Evolutionary conservation across 1,140 invertebrate species (phyloP).

Genomic region (Camponotus floridanus): DNA sequence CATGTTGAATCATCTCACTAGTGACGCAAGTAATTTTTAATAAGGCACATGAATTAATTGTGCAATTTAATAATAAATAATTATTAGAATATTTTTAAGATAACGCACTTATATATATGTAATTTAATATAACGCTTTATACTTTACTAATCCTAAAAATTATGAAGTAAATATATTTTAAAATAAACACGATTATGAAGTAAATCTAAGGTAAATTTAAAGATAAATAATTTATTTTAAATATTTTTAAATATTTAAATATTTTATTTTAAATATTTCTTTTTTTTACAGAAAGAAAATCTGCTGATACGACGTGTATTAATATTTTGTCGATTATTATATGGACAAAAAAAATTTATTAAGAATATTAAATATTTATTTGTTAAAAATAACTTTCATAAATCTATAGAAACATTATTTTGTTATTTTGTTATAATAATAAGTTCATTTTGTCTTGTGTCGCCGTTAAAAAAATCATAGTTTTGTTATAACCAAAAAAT

Average conservation of each 20-base stretch:
- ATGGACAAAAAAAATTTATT: neutral
- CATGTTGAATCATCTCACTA: neutral
- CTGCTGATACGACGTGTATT: neutral
- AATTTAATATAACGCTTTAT: neutral
- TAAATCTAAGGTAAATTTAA: neutral
- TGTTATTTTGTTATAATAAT: neutral
- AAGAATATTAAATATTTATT: neutral
- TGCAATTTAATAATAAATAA: neutral
- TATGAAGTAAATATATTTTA: neutral
- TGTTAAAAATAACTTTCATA: neutral
- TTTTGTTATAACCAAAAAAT: neutral
- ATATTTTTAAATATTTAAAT: constrained; percentile 2
- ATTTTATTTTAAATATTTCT: neutral
- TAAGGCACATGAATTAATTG: neutral
- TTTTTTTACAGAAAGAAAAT: neutral
- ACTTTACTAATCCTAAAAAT: neutral
- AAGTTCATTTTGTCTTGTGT: neutral
- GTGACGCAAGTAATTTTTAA: neutral
- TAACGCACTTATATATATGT: neutral
- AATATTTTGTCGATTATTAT: neutral
- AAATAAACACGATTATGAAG: neutral
- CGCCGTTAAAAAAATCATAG: neutral
- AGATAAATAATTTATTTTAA: neutral
- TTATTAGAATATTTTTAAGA: constrained; percentile 5
- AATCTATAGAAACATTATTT: too few relatives aligned